Evolutionary conservation across 2,113 vertebrate species (phyloP), one percentile per base, ranked within the genome.

Genomic region (Gambusia affinis): DNA sequence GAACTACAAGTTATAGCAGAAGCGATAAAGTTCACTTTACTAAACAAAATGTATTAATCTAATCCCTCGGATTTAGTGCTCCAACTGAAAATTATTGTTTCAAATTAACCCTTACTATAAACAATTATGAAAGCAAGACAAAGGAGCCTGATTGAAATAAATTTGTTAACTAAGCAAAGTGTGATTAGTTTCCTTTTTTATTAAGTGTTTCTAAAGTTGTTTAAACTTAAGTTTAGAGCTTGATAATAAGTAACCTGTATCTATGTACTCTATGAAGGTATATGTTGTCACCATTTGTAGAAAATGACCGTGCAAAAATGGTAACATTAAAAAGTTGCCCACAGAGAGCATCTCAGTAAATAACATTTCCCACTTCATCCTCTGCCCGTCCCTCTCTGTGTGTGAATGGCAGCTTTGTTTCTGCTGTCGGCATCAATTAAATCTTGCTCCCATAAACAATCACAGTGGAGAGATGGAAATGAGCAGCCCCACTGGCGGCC

Each of bases 341-440:
- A 78, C 80, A 82, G 71, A 88, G 73, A 91, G 73, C 63, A 87
- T 85, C 64, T 84, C 70, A 33, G 71, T 86, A 75, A 85, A 87
- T 89, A 62, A 77, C 86, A 87, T 81, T 85, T 81, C 85, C 84
- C 63, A 67, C 57, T 67, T 83, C 72, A 42, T 64, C n/a, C 67
- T 37, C 70, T 63, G 78, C 68, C 79, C 73, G 35, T 73, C 67
- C 47, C 80, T 75, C 70, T 82, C 39, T 47, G 72, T 42, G 60
- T 65, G 65, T 88, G 87, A 88, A 91, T 87, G 85, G 85, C 79
- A 85, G 81, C 89, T 87, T 92, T 90, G 88, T 88, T 83, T 87
- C 72, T 80, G 80, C 82, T 88, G 89, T 90, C 88, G 79, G 79
- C 64, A 76, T 85, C 42, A 29, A 87, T 92, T 85, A 84, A 83